Conservation (phyloP, 2,888 invertebrate genomes). For the Microctonus aethiopoides region DNA sequence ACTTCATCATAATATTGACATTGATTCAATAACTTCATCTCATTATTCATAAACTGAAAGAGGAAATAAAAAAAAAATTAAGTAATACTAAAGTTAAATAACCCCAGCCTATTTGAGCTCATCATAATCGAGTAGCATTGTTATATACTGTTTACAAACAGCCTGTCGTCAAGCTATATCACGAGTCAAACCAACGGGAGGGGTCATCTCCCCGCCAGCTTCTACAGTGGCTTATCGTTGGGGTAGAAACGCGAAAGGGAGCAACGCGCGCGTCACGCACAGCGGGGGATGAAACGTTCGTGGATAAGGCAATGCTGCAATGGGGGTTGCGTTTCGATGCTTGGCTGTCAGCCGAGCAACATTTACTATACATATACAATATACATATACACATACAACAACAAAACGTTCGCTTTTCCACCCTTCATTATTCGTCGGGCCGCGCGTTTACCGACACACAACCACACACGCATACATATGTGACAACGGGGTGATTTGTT, state of each 20-base stretch:
- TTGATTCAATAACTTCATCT: neutral
- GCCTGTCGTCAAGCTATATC: conserved; percentile 44
- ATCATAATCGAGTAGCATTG: conserved; percentile 58
- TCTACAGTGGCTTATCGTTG: conserved; percentile 26
- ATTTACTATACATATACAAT: conserved; percentile 6
- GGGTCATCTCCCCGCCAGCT: neutral
- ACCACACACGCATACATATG: no score
- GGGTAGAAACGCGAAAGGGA: conserved; percentile 35
- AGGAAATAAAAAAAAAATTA: neutral
- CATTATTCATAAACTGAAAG: neutral
- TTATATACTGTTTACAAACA: conserved; percentile 58
- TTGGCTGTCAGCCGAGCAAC: conserved; percentile 7
- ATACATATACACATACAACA: no score
- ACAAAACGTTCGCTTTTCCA: neutral
- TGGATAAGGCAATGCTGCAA: conserved; percentile 33
- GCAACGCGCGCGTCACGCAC: conserved; percentile 28
- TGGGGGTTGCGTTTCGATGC: conserved; percentile 31
- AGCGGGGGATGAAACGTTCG: conserved; percentile 33
- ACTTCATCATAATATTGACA: neutral
- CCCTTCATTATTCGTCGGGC: neutral
- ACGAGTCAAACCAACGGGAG: conserved; percentile 22
- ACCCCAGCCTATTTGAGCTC: conserved; percentile 6
- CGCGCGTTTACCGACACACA: neutral
- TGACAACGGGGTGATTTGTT: conserved; percentile 19
- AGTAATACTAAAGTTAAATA: neutral